These are phyloP conservation scores for Microchrysa polita DNA, from an alignment of 2,888 invertebrate genomes.

Conservation along the genomic window DNA sequence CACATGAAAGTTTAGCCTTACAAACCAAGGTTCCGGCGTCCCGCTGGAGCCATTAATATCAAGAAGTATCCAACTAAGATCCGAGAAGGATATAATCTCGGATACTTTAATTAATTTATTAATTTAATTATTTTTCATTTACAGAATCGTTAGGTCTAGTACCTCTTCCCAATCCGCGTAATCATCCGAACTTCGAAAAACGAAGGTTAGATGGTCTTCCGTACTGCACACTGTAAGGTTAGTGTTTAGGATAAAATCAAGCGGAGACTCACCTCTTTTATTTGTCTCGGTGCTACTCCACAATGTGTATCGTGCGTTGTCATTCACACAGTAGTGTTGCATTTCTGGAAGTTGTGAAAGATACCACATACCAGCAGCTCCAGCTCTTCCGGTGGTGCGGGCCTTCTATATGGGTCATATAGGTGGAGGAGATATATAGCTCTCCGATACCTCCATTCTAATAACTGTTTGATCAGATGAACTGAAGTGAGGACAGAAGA, in stretches of 20 bases:
- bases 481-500: neutral
- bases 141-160: too few relatives aligned
- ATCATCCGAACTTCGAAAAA: neutral
- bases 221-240: neutral
- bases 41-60: too few relatives aligned
- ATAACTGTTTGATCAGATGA: neutral
- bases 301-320: neutral
- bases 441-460: neutral
- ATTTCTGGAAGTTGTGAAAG: neutral
- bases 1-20: too few relatives aligned
- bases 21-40: too few relatives aligned
- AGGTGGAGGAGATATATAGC: neutral
- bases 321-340: neutral
- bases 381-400: neutral
- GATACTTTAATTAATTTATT: too few relatives aligned
- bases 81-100: too few relatives aligned
- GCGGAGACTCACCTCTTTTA: neutral
- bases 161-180: neutral
- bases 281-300: neutral
- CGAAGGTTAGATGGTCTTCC: neutral
- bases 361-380: neutral
- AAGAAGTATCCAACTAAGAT: too few relatives aligned
- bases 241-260: constrained; percentile 5
- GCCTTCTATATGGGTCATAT: neutral
- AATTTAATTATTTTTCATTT: too few relatives aligned